These are phyloP conservation scores for Ageneiosus marmoratus DNA, from an alignment of 2,113 vertebrate genomes.

Conservation along the genomic window DNA sequence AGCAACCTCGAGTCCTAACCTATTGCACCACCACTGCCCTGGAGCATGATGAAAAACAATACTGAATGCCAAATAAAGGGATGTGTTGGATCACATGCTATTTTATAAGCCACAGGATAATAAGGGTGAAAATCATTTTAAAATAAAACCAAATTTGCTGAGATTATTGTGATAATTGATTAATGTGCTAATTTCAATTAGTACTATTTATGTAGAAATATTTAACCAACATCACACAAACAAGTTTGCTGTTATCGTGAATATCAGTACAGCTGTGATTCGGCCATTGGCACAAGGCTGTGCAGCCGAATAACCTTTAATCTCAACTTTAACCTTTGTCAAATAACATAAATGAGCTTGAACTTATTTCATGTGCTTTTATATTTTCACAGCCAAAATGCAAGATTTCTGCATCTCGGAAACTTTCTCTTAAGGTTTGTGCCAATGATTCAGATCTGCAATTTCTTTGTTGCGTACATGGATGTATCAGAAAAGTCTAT, in stretches of 20 bases:
- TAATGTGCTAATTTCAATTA: background rate
- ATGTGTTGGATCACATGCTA: background rate
- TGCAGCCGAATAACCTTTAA: background rate
- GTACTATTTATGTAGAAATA: background rate
- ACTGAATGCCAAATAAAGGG: background rate
- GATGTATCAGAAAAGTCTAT: background rate
- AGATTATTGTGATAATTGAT: background rate
- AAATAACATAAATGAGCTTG: background rate
- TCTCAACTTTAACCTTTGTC: background rate
- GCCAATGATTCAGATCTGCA: background rate
- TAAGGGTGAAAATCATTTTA: background rate
- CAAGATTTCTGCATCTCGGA: constrained; percentile 88
- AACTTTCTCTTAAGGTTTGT: constrained; percentile 84
- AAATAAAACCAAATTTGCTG: background rate
- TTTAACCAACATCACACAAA: background rate
- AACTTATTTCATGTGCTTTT: background rate
- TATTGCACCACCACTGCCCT: too few relatives aligned
- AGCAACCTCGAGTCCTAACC: too few relatives aligned
- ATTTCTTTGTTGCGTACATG: background rate
- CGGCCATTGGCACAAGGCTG: background rate
- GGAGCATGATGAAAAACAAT: background rate
- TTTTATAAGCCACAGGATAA: background rate
- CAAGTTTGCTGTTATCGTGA: background rate
- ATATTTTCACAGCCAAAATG: constrained; percentile 78
- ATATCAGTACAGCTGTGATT: background rate